Evolutionary conservation across 2,888 invertebrate species (phyloP).

Genomic region (Epistrophe eligans): DNA sequence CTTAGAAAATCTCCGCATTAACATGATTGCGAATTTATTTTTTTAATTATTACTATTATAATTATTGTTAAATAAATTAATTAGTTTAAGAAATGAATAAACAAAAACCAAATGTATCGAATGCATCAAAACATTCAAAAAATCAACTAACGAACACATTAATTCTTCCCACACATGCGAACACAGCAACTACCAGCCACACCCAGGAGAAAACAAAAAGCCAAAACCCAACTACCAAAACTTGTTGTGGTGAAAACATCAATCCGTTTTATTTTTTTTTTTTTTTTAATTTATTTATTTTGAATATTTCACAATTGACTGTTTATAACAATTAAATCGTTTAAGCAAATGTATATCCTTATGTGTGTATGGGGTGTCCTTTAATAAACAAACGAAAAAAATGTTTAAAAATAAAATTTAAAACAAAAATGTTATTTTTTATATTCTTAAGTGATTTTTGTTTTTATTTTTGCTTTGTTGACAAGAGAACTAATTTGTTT

Average conservation of each 20-base stretch:
- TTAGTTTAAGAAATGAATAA: too few relatives aligned
- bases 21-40: too few relatives aligned
- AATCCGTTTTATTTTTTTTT: constrained; percentile 20
- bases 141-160: background rate
- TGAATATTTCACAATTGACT: constrained; percentile 76
- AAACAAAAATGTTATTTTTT: constrained; percentile 19
- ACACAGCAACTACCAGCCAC: constrained; percentile 24
- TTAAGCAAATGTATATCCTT: constrained; percentile 76
- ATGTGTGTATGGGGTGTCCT: constrained; percentile 75
- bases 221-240: constrained; percentile 2
- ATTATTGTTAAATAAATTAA: too few relatives aligned
- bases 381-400: constrained; percentile 65
- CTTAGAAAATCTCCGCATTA: too few relatives aligned
- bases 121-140: too few relatives aligned
- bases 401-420: constrained; percentile 35
- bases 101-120: too few relatives aligned
- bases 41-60: too few relatives aligned
- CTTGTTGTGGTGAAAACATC: constrained; percentile 11
- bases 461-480: constrained; percentile 46
- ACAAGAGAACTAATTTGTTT: constrained; percentile 71
- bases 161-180: constrained; percentile 35
- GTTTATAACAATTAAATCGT: constrained; percentile 76
- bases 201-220: constrained; percentile 23
- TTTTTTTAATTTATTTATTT: constrained; percentile 72
- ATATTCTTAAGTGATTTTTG: constrained; percentile 19